Percentiles rank a stretch among this genome's conserved stretches.
Conservation (phyloP, 2,797 vertebrate species). For the Enteromius viviparus region DNA sequence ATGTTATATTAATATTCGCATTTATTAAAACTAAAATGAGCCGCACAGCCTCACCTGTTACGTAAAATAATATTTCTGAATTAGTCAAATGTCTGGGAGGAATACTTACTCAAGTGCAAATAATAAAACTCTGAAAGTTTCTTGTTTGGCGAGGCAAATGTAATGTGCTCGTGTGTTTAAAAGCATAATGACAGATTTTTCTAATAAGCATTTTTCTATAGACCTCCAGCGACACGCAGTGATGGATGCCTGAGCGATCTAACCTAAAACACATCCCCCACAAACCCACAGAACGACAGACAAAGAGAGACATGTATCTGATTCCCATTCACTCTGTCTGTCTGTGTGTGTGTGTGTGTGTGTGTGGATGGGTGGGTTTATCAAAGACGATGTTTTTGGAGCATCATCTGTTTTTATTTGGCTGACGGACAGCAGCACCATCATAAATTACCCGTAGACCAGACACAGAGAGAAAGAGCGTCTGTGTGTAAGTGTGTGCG, state of each 20-base stretch:
- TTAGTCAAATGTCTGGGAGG: constrained; percentile 39
- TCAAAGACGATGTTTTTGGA: constrained; percentile 65
- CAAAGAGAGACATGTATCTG: constrained; percentile 64
- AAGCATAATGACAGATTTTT: constrained; percentile 72
- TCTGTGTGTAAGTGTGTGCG: constrained; percentile 4
- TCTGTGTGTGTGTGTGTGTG: constrained; percentile 37
- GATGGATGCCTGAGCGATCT: constrained; percentile 70
- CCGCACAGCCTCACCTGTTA: constrained; percentile 19
- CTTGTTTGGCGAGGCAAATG: constrained; percentile 21
- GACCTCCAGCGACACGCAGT: constrained; percentile 74
- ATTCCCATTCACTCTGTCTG: constrained; percentile 47
- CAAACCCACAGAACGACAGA: constrained; percentile 22
- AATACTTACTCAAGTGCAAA: constrained; percentile 39
- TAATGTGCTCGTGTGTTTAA: constrained; percentile 31
- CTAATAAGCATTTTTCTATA: constrained; percentile 81
- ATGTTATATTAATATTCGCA: constrained; percentile 46
- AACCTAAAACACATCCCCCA: constrained; percentile 51
- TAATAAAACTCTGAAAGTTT: constrained; percentile 46
- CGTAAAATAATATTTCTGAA: constrained; percentile 44
- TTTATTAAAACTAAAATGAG: constrained; percentile 44
- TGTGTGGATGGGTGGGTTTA: constrained; percentile 58
- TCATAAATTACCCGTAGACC: constrained; percentile 69
- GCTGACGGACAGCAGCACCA: constrained; percentile 62
- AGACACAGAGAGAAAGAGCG: constrained; percentile 28
- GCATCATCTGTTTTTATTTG: constrained; percentile 72